Evolutionary conservation across 1,140 invertebrate genomes (phyloP), one percentile per base, ranked within the genome.

Genomic region (Drosophila busckii): DNA sequence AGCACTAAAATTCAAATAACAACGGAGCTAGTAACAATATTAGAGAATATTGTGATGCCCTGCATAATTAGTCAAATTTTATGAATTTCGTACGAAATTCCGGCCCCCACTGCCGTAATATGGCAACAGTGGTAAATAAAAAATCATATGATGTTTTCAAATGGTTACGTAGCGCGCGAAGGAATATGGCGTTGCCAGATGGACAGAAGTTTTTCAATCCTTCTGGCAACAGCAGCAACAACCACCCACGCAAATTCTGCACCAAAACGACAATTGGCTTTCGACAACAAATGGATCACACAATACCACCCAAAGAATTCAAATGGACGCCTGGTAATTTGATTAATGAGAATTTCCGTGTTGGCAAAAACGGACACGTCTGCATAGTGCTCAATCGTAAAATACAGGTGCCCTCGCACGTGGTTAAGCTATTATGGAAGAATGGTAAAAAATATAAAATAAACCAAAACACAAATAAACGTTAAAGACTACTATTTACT

Each of bases 361-460:
- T 82, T 19, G 75, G 70, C 9, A 25, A 64, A 1, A 61, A 76
- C 26, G 84, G 84, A 5, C 89, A 90, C 56, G 89, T 88, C 6
- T 71, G 90, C 40, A 28, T 91, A 8, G 86, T 91, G 9, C 70
- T 91, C 13, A 91, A 91, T 59, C 84, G 87, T 25, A 86, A 87
- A 19, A 89, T 90, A 10, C 50, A 66, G 26, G 76, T 88, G 16
- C 85, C 87, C 28, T 20, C 83, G 23, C 55, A 87, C 54, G 62
- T 88, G 48, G 44, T 90, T 12, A 56, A 88, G 26, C 60, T 76
- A 35, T 71, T 90, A 49, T 91, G 90, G 90, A 80, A 89, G 38
- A 88, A 89, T 73, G 90, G 90, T 91, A 87, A 80, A n/a, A n/a
- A n/a, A 34, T 25, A 13, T 48, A 61, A 22, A 49, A 44, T 42